Evolutionary conservation across 2,797 vertebrate genomes (phyloP).

Genomic region (Adrianichthys oophorus): DNA sequence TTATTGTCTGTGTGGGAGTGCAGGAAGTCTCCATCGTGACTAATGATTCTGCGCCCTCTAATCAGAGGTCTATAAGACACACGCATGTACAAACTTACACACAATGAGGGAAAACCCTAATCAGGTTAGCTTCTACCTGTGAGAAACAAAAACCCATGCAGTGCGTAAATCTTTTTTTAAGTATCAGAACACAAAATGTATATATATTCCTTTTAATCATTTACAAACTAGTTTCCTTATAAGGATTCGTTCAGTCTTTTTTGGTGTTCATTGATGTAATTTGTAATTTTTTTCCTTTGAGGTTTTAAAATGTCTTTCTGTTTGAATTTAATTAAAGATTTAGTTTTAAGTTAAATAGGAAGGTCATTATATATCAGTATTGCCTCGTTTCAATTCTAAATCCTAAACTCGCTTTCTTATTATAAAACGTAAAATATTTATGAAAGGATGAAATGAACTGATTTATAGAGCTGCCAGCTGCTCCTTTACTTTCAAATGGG

Average conservation of each 20-base stretch:
- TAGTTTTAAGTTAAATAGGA: no score
- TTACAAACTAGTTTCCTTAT: not conserved
- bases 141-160: no score
- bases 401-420: not conserved
- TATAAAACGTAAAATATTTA: not conserved
- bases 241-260: not conserved
- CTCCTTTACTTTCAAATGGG: slow-evolving; percentile 57
- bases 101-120: no score
- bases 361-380: no score
- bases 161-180: no score
- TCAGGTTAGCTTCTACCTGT: no score
- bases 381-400: not conserved
- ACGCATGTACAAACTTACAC: slow-evolving; percentile 6
- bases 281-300: slow-evolving; percentile 1
- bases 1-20: slow-evolving; percentile 53
- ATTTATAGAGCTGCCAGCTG: slow-evolving; percentile 11
- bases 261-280: slow-evolving; percentile 2
- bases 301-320: not conserved
- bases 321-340: no score
- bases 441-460: not conserved
- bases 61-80: slow-evolving; percentile 37
- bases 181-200: not conserved
- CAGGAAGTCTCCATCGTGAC: slow-evolving; percentile 57
- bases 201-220: slow-evolving; percentile 6
- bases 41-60: slow-evolving; percentile 50